Evolutionary conservation across 2,113 vertebrate species (phyloP).

Genomic region (Spizaetus ornatus): DNA sequence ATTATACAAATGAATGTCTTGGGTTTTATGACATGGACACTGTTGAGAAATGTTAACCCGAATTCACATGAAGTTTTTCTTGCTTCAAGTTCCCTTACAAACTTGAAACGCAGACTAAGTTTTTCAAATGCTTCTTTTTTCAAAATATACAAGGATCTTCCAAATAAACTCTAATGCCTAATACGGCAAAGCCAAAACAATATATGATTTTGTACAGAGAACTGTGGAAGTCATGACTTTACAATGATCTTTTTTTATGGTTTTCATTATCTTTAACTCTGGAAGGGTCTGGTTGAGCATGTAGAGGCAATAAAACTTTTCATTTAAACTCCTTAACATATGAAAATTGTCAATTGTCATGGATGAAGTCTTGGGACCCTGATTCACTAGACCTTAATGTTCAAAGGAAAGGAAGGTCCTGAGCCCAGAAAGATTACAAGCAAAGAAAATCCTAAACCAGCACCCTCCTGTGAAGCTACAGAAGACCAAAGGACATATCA

Average conservation of each 20-base stretch:
- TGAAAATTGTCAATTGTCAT: neutral
- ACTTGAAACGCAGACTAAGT: neutral
- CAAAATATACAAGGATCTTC: neutral
- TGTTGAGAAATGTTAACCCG: conserved; percentile 22
- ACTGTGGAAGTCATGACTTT: neutral
- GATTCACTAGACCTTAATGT: neutral
- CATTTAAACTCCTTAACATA: neutral
- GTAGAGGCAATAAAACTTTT: neutral
- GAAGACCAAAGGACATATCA: neutral
- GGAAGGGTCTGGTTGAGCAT: neutral
- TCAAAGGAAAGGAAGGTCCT: neutral
- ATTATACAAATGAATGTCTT: conserved; percentile 31
- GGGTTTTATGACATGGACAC: neutral
- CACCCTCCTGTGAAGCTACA: neutral
- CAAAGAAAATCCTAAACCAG: neutral
- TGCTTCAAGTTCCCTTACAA: neutral
- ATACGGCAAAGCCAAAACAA: neutral
- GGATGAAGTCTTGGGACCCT: neutral
- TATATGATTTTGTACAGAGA: neutral
- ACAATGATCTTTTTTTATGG: neutral
- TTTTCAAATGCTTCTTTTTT: neutral
- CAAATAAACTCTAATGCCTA: neutral
- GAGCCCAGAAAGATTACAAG: neutral
- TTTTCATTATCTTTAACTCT: neutral
- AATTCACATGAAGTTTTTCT: neutral